Evolutionary conservation across 2,113 vertebrate species (phyloP), one percentile per base, ranked within the genome.

Genomic region (Heterotilapia buettikoferi): DNA sequence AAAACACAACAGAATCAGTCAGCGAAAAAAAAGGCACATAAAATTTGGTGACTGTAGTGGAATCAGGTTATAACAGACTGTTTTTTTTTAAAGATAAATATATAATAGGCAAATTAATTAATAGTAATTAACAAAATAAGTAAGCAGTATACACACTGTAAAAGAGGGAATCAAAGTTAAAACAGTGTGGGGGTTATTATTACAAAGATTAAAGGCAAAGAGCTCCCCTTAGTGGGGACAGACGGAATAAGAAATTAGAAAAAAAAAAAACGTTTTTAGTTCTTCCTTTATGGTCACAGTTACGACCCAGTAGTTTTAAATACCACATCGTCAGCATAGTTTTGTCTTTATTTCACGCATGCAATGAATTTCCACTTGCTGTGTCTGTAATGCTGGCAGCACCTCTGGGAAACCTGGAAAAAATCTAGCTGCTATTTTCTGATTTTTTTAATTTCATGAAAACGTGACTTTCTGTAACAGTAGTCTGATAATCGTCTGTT

Each of bases 331-430:
- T 45, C 2, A 26, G 38, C 68, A 73, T 45, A 45, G 8, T 73
- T 10, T 47, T 73, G 24, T 29, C 43, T 47, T 19, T 26, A 29
- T 19, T 76, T 18, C 40, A 76, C 2, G 4, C 43, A 76, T 76
- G 21, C 40, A 76, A 47, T 76, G 14, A 47, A 73, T 76, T 76
- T 66, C 0, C 33, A 29, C 1, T 0, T 26, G 14, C 40, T 29
- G 40, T 24, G 21, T 8, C 19, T 66, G 33, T 38, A 38, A 45
- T 45, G 66, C 9, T 29, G 68, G 0, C 0, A 47, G 24, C 24
- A 19, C 24, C 16, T 19, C 24, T 76, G 71, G 40, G 0, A 76
- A 47, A 47, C 26, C 10, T 38, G 0, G 31, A 12, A 45, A 45
- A 76, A 47, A 47, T 31, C 6, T 47, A 76, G 14, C 40, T 29